Percentiles rank a stretch among this genome's conserved stretches.
Conservation (phyloP, 2,888 invertebrate genomes). For the Campaea margaritaria region DNA sequence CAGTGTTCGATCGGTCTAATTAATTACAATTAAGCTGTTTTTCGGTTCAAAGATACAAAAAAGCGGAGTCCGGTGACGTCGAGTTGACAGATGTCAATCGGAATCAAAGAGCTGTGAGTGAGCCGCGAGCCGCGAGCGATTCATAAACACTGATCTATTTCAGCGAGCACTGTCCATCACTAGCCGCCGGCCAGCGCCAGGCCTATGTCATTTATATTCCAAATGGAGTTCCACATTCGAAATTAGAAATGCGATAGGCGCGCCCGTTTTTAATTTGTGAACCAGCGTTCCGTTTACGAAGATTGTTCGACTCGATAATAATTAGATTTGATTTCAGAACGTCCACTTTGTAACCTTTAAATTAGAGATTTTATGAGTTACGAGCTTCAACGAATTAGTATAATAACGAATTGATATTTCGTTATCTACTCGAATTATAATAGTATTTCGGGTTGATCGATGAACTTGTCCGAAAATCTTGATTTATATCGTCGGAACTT, state of each 20-base stretch:
- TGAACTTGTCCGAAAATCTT: constrained; percentile 36
- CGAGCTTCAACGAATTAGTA: constrained; percentile 40
- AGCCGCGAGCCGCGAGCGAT: constrained; percentile 22
- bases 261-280: constrained; percentile 47
- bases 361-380: constrained; percentile 44
- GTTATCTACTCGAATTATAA: constrained; percentile 34
- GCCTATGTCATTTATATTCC: constrained; percentile 45
- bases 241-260: constrained; percentile 45
- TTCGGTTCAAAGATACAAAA: constrained; percentile 23
- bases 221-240: constrained; percentile 46
- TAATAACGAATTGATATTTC: constrained; percentile 38
- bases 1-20: constrained; percentile 15
- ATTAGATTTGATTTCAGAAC: constrained; percentile 42
- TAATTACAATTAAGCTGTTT: constrained; percentile 29
- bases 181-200: constrained; percentile 27
- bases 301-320: constrained; percentile 43
- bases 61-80: constrained; percentile 19
- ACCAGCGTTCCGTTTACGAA: constrained; percentile 41
- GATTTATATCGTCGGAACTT: constrained; percentile 28
- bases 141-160: constrained; percentile 34
- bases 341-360: constrained; percentile 42
- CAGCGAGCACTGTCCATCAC: constrained; percentile 29
- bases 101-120: constrained; percentile 35
- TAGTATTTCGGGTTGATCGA: constrained; percentile 34
- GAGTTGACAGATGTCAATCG: constrained; percentile 37